Evolutionary conservation across 2,888 invertebrate genomes (phyloP), one percentile per base, ranked within the genome.

Genomic region (Ypsolopha scabrella): DNA sequence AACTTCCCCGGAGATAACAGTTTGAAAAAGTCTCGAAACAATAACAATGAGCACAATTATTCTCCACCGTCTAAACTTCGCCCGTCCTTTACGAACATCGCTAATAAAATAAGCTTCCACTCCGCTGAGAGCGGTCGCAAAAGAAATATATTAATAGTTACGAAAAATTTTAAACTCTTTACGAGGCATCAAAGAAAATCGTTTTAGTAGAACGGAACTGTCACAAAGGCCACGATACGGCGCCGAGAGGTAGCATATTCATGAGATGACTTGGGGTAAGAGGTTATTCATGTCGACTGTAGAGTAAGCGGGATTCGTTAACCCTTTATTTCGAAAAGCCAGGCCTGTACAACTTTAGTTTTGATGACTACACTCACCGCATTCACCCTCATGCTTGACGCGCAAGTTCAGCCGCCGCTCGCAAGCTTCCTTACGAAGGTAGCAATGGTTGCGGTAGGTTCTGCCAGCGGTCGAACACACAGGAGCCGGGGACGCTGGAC

Each of bases 401-500:
- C 90, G 87, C 55, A 93, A 90, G 75, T 91, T 91, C 64, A 91
- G 90, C 59, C 92, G 88, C 59, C 90, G 88, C 67, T 91, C 91
- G 75, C 96, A 96, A 52, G 94, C 92, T 61, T 92, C 90, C 67
- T 92, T 90, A 52, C 93, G 88, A 59, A 96, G 85, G 67, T 92
- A 90, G 83, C 96, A 96, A 75, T 94, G 91, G 83, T 96, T 96
- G 49, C 94, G 88, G 78, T 96, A 96, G 7, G 95, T 95, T 55
- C 94, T 88, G 45, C 95, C 94, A 59, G 94, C 93, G 0, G 95
- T 95, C 24, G 95, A 95, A 68, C 96, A 96, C 35, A 95, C 95
- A 2, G 93, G 92, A 65, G 95, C 93, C 58, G 92, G 90, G 61
- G 94, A 91, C 50, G 90, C 88, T 35, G 93, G 91, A 72, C 96